Evolutionary conservation across 2,888 invertebrate genomes (phyloP), one percentile per base, ranked within the genome.

Genomic region (Drosophila fulvimacula): DNA sequence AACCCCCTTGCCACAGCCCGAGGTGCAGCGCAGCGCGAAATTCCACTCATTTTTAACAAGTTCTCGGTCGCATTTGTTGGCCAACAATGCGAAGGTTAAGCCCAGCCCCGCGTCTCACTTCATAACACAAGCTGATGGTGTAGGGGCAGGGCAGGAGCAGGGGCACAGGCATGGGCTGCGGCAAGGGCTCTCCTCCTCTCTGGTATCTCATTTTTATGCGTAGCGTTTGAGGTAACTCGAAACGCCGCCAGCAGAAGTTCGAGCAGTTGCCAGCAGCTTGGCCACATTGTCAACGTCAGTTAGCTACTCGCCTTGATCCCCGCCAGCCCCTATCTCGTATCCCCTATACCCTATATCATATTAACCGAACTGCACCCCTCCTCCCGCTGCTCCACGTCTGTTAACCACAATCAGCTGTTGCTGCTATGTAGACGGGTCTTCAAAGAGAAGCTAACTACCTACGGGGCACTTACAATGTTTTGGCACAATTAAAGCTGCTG

Each of bases 1-100:
- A 15, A 24, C 30, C 58, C 30, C 30, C 41, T 9, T 11, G n/a
- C 63, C 55, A 62, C 58, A 57, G 68, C 69, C 66, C 66, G 69
- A 67, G 82, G 88, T 86, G 88, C 90, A 88, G 82, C 68, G 88
- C 90, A 88, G 90, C 88, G 88, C 87, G 87, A 88, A 88, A 90
- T 90, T 88, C 90, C 90, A 79, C 77, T 88, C 88, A 88, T 88
- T 86, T 87, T 89, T 82, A 88, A 82, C 81, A 85, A 82, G 86
- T 88, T 85, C 83, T 84, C 73, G 76, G 71, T 58, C 76, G 83
- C 88, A 82, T 88, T 87, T 89, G 88, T 87, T 81, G 77, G 69
- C 72, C 73, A 84, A 88, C 89, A 85, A 85, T 88, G 85, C 72
- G 82, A 89, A 81, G 88, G 85, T 73, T 80, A 79, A 79, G 70